Evolutionary conservation across 2,113 vertebrate genomes (phyloP).

Genomic region (Ornithorhynchus anatinus): DNA sequence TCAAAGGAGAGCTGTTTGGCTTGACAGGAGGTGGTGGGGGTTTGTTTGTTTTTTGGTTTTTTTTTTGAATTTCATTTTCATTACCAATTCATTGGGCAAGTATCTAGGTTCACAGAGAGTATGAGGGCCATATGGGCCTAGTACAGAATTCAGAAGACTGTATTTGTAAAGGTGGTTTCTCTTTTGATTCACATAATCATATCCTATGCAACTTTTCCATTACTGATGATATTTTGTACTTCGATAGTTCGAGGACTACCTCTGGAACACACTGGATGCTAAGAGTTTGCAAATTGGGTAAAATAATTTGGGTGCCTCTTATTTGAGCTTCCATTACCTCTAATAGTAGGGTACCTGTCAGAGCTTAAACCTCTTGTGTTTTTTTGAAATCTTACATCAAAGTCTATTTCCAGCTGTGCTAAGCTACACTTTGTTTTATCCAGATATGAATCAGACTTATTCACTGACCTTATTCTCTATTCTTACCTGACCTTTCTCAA

Average conservation of each 20-base stretch:
- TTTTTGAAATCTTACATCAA: conserved; percentile 47
- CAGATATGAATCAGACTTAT: conserved; percentile 44
- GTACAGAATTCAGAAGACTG: too few species aligned
- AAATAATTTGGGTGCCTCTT: background rate
- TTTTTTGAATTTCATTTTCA: too few species aligned
- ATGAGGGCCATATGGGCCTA: too few species aligned
- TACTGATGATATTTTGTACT: background rate
- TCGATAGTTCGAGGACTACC: background rate
- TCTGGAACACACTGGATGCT: background rate
- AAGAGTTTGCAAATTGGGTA: background rate
- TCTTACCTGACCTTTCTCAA: conserved; percentile 47
- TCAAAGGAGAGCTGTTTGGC: too few species aligned
- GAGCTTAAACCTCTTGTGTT: conserved; percentile 11
- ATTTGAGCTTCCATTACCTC: conserved; percentile 1
- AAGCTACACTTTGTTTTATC: conserved; percentile 52
- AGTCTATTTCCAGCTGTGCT: conserved; percentile 46
- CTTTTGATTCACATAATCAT: too few species aligned
- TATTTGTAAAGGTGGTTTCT: too few species aligned
- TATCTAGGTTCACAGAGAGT: too few species aligned
- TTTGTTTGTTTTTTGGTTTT: too few species aligned
- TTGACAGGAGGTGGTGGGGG: too few species aligned
- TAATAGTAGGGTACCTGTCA: conserved; percentile 22
- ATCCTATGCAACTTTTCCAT: too few species aligned
- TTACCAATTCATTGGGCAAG: too few species aligned
- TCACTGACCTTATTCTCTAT: conserved; percentile 37